phyloP scores from a whole-genome alignment of 1,140 invertebrate species.

The Trichomalopsis sarcophagae region DNA sequence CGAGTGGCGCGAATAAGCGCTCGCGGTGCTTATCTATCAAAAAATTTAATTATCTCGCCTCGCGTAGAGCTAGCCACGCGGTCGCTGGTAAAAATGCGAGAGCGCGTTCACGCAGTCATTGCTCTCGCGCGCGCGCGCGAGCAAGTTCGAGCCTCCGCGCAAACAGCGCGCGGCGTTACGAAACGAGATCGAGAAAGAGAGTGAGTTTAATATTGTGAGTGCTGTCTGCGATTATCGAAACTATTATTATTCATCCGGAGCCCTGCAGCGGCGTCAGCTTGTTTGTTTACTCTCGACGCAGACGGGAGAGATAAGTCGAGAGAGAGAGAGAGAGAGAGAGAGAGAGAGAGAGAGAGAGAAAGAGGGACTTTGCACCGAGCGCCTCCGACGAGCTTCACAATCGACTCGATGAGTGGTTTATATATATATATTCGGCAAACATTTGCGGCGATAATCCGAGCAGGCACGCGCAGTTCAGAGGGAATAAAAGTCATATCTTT shows the following conservation, averaged over 20 bases:
- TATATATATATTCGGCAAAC: conserved; percentile 13
- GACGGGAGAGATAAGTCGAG: neutral
- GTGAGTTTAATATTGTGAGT: neutral
- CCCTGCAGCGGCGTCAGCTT: no score
- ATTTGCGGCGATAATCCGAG: conserved; percentile 31
- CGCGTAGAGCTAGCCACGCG: neutral
- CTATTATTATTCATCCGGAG: neutral
- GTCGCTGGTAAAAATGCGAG: conserved; percentile 8
- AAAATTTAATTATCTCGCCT: conserved; percentile 24
- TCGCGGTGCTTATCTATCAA: neutral
- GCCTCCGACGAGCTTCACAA: neutral
- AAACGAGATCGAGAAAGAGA: neutral
- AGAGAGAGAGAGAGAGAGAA: no score
- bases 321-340: no score
- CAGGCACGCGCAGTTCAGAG: neutral
- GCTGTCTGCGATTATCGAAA: neutral
- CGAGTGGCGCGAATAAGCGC: neutral
- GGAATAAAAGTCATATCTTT: conserved; percentile 25
- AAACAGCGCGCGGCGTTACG: neutral
- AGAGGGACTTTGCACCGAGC: conserved; percentile 8
- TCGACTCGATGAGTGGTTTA: neutral
- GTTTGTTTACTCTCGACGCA: neutral
- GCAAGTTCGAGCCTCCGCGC: conserved; percentile 10
- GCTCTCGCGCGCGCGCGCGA: neutral
- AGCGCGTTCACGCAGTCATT: neutral